A percentile compares a stretch with the other conserved stretches of the same genome.
These are phyloP conservation scores for Cephalopterus ornatus DNA, from an alignment of 2,113 vertebrate genomes.

Conservation along the genomic window DNA sequence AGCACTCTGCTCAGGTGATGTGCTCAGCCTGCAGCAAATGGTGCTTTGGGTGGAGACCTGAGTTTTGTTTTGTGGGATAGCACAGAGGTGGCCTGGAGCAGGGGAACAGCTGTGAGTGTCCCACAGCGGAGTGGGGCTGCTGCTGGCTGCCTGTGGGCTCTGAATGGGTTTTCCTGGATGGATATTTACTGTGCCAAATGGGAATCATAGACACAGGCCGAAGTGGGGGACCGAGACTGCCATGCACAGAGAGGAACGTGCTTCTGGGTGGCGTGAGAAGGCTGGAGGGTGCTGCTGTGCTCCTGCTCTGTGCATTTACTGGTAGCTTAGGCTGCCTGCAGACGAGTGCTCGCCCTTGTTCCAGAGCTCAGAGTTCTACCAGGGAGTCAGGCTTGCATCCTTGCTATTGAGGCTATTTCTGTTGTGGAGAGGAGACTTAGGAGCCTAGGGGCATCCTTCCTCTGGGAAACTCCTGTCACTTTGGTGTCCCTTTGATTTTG, in stretches of 20 bases:
- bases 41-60: background rate
- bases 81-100: background rate
- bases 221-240: background rate
- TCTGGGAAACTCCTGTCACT: background rate
- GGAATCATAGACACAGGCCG: background rate
- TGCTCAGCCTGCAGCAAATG: background rate
- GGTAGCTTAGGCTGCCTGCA: background rate
- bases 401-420: background rate
- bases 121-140: background rate
- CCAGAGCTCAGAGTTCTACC: background rate
- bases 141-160: background rate
- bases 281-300: background rate
- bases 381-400: background rate
- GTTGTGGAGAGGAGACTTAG: background rate
- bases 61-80: background rate
- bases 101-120: background rate
- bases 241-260: rapidly evolving
- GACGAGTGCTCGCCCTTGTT: background rate
- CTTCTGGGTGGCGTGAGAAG: background rate
- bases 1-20: background rate
- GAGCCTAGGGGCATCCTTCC: background rate
- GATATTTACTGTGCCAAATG: background rate
- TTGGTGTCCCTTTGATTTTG: background rate
- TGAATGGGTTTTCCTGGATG: background rate
- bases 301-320: background rate